Conservation (phyloP, 1,140 invertebrate genomes). For the Pinna nobilis region DNA sequence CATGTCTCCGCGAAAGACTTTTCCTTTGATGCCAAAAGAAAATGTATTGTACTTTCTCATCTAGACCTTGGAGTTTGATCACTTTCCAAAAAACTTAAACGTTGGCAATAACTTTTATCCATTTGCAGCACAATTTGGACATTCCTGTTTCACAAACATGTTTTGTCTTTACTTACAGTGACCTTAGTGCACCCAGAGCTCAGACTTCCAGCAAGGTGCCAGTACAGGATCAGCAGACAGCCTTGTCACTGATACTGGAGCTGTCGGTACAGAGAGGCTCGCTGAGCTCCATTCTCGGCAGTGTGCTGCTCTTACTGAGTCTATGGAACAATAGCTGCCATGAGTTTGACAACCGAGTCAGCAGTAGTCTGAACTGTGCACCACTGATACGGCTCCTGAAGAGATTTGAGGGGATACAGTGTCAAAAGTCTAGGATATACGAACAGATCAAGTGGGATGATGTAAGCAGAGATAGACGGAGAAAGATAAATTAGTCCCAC, state of each 20-base stretch:
- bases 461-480: too few relatives aligned
- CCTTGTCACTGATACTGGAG: constrained; percentile 86
- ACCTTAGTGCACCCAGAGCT: too few relatives aligned
- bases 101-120: too few relatives aligned
- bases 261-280: constrained; percentile 86
- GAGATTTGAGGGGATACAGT: constrained; percentile 67
- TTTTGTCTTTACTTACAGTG: too few relatives aligned
- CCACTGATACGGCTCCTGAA: constrained; percentile 80
- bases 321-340: constrained; percentile 84
- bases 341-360: constrained; percentile 80
- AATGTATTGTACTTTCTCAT: too few relatives aligned
- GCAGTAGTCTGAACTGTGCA: constrained; percentile 76
- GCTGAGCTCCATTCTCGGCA: constrained; percentile 83
- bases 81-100: too few relatives aligned
- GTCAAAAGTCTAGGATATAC: constrained; percentile 72
- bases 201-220: constrained; percentile 78
- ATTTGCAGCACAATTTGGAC: too few relatives aligned
- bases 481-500: too few relatives aligned
- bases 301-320: constrained; percentile 82
- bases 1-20: too few relatives aligned
- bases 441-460: constrained; percentile 69
- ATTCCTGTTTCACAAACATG: too few relatives aligned
- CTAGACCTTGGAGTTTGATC: too few relatives aligned
- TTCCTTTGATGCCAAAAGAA: too few relatives aligned
- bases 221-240: constrained; percentile 85